Base-by-base conservation (phyloP, 2,888 invertebrate genomes). In the Drosophila mayaguana region DNA sequence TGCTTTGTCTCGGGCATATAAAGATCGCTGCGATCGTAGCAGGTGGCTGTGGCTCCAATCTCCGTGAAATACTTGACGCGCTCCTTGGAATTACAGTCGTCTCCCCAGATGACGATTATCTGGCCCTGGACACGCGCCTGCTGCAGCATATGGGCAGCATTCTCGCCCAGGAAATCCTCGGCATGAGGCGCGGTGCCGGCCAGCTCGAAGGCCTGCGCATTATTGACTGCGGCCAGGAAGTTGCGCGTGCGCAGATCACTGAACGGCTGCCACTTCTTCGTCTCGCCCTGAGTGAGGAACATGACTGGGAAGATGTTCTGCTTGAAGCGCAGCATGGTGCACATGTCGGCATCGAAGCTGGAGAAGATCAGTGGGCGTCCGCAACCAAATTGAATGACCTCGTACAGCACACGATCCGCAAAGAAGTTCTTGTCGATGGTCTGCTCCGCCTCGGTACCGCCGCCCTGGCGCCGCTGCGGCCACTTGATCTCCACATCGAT, bases 401-500 rank as follows among this genome's bases (percentile, higher is more conserved):
- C 96, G 91, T 96, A 95, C 54, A 99, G 94, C 57, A 97, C 95
- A 90, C 95, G 92, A 93, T 99, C 99, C 80, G 99, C 94, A 93
- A 98, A 99, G 78, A 96, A 94, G 92, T 99, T 99, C 92, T 98
- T 95, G 92, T 99, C 99, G 83, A 97, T 96, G 12, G 91, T 91
- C 92, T 97, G 96, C 90, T 96, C 96, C 45, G 97, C 94, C 92
- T 98, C 98, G 90, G 95, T 96, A 1, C 96, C 95, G 25, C 98
- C 98, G 92, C 97, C 96, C 92, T 95, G 94, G 53, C 96, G 92
- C 79, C 96, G 95, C 96, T 98, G 97, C 0, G 98, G 98, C 97
- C 98, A 99, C 93, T 99, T 99, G 65, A 99, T 95, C 94, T 99
- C 99, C 68, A 99, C 96, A 93, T 99, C 99, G 91, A 99, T 99